phyloP scores from a whole-genome alignment of 2,888 invertebrate species.

The Linyphia triangularis region DNA sequence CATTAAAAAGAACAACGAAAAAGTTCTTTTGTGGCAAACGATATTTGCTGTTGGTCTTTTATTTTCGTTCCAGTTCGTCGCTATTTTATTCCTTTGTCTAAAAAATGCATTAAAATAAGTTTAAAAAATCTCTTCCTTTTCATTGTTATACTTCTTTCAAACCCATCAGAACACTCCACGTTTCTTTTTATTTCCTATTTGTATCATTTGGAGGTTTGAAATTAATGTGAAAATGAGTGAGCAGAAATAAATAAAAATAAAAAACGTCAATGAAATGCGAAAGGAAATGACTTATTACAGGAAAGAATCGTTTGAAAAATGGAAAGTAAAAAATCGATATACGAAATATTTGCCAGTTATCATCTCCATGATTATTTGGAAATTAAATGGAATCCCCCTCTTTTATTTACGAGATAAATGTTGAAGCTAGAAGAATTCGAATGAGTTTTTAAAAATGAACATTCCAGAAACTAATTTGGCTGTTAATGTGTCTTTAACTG shows the following conservation, averaged over 20 bases:
- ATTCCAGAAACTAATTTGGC: conserved; percentile 56
- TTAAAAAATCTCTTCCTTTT: conserved; percentile 61
- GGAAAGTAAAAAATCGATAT: conserved; percentile 54
- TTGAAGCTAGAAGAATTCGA: conserved; percentile 23
- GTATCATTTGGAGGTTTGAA: conserved; percentile 6
- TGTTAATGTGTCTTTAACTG: conserved; percentile 41
- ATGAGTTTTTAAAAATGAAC: conserved; percentile 55
- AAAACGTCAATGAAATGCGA: conserved; percentile 68
- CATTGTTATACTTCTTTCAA: conserved; percentile 42
- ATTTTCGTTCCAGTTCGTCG: background rate
- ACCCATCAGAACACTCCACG: background rate
- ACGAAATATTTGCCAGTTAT: conserved; percentile 69
- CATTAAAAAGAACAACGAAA: conserved; percentile 46
- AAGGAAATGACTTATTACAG: conserved; percentile 72
- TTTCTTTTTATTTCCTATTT: conserved; percentile 5
- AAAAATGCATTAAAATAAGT: conserved; percentile 74
- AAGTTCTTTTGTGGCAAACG: conserved; percentile 55
- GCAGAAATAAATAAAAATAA: conserved; percentile 33
- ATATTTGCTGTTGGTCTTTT: conserved; percentile 45
- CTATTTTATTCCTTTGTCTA: conserved; percentile 44
- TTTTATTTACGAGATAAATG: conserved; percentile 37
- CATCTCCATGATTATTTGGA: conserved; percentile 68
- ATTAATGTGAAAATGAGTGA: conserved; percentile 49
- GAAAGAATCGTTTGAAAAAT: conserved; percentile 51
- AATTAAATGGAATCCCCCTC: conserved; percentile 64